These are phyloP conservation scores for Stichodactyla mertensii DNA, from an alignment of 64 coral and sea anemone species.

Conservation along the genomic window DNA sequence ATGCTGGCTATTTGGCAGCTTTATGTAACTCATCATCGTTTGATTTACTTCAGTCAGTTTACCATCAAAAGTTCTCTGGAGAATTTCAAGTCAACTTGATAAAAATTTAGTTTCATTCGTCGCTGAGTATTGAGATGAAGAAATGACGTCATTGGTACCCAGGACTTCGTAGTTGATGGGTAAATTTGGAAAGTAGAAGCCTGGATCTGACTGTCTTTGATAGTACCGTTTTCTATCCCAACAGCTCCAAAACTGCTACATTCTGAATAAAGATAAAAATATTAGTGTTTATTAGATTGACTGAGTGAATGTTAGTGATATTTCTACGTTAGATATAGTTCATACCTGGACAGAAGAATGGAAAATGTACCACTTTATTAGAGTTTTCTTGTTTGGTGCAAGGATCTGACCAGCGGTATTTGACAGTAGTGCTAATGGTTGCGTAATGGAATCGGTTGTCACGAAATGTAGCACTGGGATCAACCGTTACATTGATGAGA, in stretches of 20 bases:
- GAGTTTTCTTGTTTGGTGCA: background rate
- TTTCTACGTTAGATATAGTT: background rate
- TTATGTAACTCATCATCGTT: no score
- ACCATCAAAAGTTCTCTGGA: slow-evolving; percentile 1
- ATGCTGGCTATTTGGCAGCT: no score
- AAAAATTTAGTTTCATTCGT: background rate
- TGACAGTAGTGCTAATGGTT: background rate
- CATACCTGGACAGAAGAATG: slow-evolving; percentile 17
- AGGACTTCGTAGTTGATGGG: background rate
- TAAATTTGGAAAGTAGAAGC: background rate
- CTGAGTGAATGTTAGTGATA: background rate
- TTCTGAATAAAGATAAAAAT: background rate
- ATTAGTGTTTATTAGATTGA: background rate
- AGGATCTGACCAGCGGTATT: background rate
- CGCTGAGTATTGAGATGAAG: background rate
- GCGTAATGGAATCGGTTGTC: background rate
- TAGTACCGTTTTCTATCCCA: background rate
- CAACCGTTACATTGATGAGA: no score
- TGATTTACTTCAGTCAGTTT: background rate
- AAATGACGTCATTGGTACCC: slow-evolving; percentile 30
- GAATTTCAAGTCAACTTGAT: slow-evolving; percentile 18
- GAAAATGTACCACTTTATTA: background rate
- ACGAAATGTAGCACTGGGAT: no score
- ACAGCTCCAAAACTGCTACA: slow-evolving; percentile 1
- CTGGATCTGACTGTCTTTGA: slow-evolving; percentile 12